Conservation (phyloP, 2,888 invertebrate species). For the Agrypnus murinus region DNA sequence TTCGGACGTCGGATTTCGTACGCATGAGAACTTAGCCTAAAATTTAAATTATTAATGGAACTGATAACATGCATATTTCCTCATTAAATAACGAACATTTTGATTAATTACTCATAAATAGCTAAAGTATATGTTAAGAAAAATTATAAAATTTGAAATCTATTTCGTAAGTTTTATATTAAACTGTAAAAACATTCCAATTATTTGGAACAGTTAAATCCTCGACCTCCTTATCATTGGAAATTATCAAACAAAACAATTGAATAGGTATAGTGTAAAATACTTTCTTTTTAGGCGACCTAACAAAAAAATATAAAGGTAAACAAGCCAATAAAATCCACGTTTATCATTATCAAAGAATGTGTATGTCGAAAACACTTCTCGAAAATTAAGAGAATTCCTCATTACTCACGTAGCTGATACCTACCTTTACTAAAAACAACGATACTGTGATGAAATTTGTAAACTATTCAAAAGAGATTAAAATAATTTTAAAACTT, state of each 20-base stretch:
- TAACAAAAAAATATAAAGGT: background rate
- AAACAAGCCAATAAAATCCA: conserved; percentile 24
- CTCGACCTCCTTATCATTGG: background rate
- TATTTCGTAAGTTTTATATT: no score
- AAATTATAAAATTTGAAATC: no score
- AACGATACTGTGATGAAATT: conserved; percentile 8
- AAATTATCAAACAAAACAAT: background rate
- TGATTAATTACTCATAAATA: no score
- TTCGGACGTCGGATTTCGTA: no score
- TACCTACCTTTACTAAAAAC: background rate
- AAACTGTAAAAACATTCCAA: background rate
- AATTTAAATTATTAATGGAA: no score
- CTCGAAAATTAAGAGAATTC: conserved; percentile 20
- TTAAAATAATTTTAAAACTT: no score
- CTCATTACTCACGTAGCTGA: conserved; percentile 6
- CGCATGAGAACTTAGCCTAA: no score
- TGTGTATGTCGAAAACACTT: conserved; percentile 10
- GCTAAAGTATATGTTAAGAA: no score
- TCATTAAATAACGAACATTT: no score
- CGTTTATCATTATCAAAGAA: background rate
- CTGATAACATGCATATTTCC: no score
- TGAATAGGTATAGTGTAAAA: no score
- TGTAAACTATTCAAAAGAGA: conserved; percentile 6
- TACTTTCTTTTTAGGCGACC: background rate
- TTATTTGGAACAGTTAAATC: conserved; percentile 1